phyloP scores from a whole-genome alignment of 23 tunicate genomes.

The Ciona savignyi region DNA sequence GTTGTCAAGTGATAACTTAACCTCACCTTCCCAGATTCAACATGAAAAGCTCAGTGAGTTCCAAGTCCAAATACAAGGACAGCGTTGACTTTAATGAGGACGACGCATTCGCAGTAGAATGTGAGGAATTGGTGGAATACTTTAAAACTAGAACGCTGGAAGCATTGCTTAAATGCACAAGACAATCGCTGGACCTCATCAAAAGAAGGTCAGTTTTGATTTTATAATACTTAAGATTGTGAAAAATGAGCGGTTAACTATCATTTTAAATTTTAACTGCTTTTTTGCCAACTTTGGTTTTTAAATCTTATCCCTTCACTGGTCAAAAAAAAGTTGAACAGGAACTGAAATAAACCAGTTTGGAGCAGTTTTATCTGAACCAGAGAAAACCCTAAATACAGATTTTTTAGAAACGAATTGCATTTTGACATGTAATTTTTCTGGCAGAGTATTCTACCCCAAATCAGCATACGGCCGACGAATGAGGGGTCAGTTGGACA shows the following conservation, averaged over 20 bases:
- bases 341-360: too few species aligned
- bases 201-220: slow-evolving; percentile 47
- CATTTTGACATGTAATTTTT: too few species aligned
- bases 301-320: too few species aligned
- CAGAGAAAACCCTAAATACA: too few species aligned
- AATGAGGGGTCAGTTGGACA: slow-evolving; percentile 10
- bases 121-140: slow-evolving; percentile 84
- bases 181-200: slow-evolving; percentile 75
- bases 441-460: slow-evolving; percentile 89
- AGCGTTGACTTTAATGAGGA: slow-evolving; percentile 70
- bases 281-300: too few species aligned
- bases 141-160: slow-evolving; percentile 89
- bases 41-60: slow-evolving; percentile 30
- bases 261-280: too few species aligned
- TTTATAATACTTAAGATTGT: slow-evolving; percentile 3
- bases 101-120: slow-evolving; percentile 62
- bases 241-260: too few species aligned
- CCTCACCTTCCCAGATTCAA: slow-evolving; percentile 22
- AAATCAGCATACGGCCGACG: slow-evolving; percentile 73
- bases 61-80: slow-evolving; percentile 52
- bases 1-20: too few species aligned
- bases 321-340: too few species aligned
- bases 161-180: slow-evolving; percentile 83
- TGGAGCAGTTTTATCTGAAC: too few species aligned
- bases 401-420: too few species aligned